Evolutionary conservation across 1,140 invertebrate species (phyloP).

Genomic region (Panulirus ornatus): DNA sequence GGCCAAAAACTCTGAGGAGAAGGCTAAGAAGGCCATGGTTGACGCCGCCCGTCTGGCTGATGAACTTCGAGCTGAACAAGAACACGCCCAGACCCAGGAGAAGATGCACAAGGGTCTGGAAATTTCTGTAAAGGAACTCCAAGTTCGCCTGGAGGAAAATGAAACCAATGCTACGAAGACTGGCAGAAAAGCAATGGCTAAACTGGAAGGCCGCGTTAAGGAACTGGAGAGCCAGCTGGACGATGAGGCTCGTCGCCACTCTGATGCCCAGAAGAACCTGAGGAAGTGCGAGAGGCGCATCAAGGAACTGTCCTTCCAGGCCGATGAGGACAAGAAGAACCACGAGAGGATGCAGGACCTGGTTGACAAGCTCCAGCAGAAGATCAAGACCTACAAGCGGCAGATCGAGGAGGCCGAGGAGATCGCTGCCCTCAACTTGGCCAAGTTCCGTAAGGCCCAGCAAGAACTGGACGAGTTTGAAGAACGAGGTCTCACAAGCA

Average conservation of each 20-base stretch:
- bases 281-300: conserved; percentile 70
- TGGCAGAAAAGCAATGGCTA: conserved; percentile 80
- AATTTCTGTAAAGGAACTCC: conserved; percentile 80
- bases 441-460: conserved; percentile 78
- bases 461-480: conserved; percentile 81
- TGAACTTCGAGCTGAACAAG: conserved; percentile 65
- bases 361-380: conserved; percentile 60
- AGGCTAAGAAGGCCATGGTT: conserved; percentile 70
- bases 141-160: conserved; percentile 94
- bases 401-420: conserved; percentile 70
- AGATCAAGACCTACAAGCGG: conserved; percentile 69
- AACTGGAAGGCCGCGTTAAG: conserved; percentile 77
- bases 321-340: conserved; percentile 81
- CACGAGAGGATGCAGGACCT: conserved; percentile 81
- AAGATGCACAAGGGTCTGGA: conserved; percentile 63
- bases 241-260: conserved; percentile 60
- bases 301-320: conserved; percentile 79
- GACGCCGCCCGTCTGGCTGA: conserved; percentile 68
- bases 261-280: conserved; percentile 67
- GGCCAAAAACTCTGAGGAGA: conserved; percentile 68
- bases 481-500: background rate
- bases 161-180: conserved; percentile 87
- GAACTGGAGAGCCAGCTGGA: conserved; percentile 59
- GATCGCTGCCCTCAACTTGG: conserved; percentile 67
- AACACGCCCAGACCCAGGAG: conserved; percentile 67